phyloP scores from a whole-genome alignment of 2,113 vertebrate genomes.

The pig (Sus scrofa) region DNA sequence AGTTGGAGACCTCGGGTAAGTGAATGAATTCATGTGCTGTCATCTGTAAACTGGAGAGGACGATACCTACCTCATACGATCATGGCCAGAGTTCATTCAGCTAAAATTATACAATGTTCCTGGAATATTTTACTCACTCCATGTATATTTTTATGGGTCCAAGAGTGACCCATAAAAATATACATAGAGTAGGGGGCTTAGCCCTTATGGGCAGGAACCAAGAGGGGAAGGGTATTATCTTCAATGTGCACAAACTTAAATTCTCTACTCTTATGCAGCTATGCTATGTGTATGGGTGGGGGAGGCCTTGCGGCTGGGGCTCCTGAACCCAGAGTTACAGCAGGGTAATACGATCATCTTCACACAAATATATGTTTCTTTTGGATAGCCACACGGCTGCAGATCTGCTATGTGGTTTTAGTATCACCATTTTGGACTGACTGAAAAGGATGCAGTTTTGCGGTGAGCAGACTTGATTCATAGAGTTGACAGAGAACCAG shows the following conservation, averaged over 20 bases:
- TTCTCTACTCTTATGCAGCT: not conserved
- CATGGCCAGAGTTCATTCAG: not conserved
- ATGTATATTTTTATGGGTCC: too few relatives aligned
- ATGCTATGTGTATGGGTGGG: too few relatives aligned
- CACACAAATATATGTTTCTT: not conserved
- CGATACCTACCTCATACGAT: rapidly evolving
- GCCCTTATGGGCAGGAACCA: too few relatives aligned
- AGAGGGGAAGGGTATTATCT: not conserved
- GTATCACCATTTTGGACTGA: not conserved
- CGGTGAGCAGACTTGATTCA: not conserved
- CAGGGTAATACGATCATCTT: not conserved
- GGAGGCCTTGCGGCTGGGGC: rapidly evolving
- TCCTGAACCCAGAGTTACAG: not conserved
- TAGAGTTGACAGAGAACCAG: not conserved
- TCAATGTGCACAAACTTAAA: not conserved
- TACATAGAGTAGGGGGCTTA: not conserved
- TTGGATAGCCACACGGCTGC: rapidly evolving
- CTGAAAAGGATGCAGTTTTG: not conserved
- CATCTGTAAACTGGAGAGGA: not conserved
- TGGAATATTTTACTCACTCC: not conserved
- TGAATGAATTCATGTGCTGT: rapidly evolving
- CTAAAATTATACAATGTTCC: rapidly evolving
- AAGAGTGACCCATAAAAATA: not conserved
- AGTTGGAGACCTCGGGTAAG: too few relatives aligned
- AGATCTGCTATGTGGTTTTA: not conserved